These are phyloP conservation scores for Antedon mediterranea DNA, from an alignment of 53 echinoderm and acorn worm species.

Conservation along the genomic window DNA sequence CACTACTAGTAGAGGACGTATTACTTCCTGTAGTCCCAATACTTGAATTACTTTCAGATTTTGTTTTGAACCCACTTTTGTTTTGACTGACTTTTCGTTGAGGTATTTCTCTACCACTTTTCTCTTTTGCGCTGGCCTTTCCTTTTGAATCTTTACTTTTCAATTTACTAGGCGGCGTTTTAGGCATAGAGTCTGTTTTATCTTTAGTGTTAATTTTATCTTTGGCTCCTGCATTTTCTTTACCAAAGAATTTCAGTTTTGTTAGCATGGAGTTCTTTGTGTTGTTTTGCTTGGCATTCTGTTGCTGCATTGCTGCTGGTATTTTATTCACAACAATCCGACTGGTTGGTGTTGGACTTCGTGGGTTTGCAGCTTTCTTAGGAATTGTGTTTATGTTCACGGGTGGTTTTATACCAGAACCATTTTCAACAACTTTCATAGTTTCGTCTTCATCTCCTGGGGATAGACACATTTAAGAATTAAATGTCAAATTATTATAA, in stretches of 20 bases:
- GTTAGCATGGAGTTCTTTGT: slow-evolving; percentile 79
- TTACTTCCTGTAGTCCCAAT: slow-evolving; percentile 36
- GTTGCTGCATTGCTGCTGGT: background rate
- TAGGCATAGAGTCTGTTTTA: background rate
- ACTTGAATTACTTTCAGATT: slow-evolving; percentile 39
- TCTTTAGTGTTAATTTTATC: background rate
- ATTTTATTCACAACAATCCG: background rate
- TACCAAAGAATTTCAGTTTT: slow-evolving; percentile 51
- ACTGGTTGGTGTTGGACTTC: background rate
- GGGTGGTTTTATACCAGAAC: background rate
- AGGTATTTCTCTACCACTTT: background rate
- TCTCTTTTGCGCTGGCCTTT: slow-evolving; percentile 7
- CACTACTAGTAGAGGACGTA: slow-evolving; percentile 23
- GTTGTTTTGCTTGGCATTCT: background rate
- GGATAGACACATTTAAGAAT: background rate
- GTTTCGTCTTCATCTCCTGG: background rate
- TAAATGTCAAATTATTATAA: background rate
- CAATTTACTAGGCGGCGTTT: slow-evolving; percentile 16
- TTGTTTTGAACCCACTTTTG: slow-evolving; percentile 13
- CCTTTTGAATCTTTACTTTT: slow-evolving; percentile 17
- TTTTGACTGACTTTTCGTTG: slow-evolving; percentile 3
- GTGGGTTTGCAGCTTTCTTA: background rate
- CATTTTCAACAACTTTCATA: background rate
- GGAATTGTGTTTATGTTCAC: background rate
- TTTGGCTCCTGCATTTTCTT: background rate